Percentiles rank a stretch among this genome's conserved stretches.
Evolutionary conservation across 2,888 invertebrate species (phyloP).

Genomic region (Apamea epomidion): DNA sequence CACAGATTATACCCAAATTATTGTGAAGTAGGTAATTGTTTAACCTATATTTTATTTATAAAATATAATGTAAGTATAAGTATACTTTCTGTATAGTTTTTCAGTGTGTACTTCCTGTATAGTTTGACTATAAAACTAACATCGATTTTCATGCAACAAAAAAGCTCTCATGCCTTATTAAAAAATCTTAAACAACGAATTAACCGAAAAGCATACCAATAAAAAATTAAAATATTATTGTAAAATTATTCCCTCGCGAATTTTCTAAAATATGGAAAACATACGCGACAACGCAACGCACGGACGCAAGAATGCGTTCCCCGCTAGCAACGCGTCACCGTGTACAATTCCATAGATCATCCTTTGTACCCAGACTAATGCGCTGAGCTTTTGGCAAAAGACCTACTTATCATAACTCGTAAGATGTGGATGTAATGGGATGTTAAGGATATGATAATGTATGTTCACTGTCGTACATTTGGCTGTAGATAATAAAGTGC

Average conservation of each 20-base stretch:
- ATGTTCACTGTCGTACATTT: conserved; percentile 36
- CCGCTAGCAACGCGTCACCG: neutral
- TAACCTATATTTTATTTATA: neutral
- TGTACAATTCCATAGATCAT: neutral
- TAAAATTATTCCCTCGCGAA: neutral
- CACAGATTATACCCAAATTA: neutral
- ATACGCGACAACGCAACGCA: neutral
- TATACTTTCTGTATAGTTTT: neutral
- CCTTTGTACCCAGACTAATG: neutral
- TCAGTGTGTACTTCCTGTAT: neutral
- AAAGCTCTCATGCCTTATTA: conserved; percentile 27
- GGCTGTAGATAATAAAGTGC: conserved; percentile 1
- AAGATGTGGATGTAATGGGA: conserved; percentile 31
- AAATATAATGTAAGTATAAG: neutral
- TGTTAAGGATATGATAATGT: conserved; percentile 13
- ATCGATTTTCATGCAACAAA: conserved; percentile 32
- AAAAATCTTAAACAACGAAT: neutral
- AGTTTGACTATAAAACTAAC: neutral
- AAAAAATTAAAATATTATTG: neutral
- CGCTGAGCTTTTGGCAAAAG: conserved; percentile 40
- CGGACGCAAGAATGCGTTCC: neutral
- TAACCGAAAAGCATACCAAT: neutral
- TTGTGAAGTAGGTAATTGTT: neutral
- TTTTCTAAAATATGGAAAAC: neutral
- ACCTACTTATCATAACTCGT: conserved; percentile 12